Conservation (phyloP, 2,113 vertebrate genomes). For the Pseudonaja textilis region DNA sequence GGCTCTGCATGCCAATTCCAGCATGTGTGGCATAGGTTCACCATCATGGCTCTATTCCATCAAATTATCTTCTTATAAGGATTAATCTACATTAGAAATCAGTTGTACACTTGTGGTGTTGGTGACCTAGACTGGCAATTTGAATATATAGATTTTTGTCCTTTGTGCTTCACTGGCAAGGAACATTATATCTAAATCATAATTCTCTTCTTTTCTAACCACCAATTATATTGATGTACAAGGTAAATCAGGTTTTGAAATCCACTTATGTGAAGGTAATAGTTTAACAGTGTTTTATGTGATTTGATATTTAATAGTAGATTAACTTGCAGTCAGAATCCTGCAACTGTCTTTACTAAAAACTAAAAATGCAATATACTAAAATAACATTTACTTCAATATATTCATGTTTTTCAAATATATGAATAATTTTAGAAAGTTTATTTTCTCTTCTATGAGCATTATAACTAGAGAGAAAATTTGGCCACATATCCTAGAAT, state of each 20-base stretch:
- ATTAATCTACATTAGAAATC: not conserved
- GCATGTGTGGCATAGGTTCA: too few relatives aligned
- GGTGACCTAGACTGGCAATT: not conserved
- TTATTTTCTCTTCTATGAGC: slow-evolving; percentile 56
- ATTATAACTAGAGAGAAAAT: slow-evolving; percentile 62
- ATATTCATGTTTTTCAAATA: slow-evolving; percentile 14
- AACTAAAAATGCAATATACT: not conserved
- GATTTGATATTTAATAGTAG: not conserved
- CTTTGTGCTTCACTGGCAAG: not conserved
- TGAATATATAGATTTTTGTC: not conserved
- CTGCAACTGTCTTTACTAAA: not conserved
- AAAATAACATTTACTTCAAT: not conserved
- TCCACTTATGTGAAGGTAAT: not conserved
- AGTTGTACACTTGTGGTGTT: not conserved
- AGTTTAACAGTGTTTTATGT: not conserved
- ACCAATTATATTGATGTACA: not conserved
- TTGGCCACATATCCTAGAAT: slow-evolving; percentile 62
- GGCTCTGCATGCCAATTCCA: too few relatives aligned
- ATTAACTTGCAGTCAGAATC: not conserved
- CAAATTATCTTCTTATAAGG: not conserved
- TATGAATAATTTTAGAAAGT: slow-evolving; percentile 29
- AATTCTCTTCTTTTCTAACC: not conserved
- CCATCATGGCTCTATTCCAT: too few relatives aligned
- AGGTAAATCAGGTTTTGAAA: not conserved
- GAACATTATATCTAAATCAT: not conserved